Base-by-base conservation (phyloP, 2,888 invertebrate genomes). In the Asteroscopus sphinx region DNA sequence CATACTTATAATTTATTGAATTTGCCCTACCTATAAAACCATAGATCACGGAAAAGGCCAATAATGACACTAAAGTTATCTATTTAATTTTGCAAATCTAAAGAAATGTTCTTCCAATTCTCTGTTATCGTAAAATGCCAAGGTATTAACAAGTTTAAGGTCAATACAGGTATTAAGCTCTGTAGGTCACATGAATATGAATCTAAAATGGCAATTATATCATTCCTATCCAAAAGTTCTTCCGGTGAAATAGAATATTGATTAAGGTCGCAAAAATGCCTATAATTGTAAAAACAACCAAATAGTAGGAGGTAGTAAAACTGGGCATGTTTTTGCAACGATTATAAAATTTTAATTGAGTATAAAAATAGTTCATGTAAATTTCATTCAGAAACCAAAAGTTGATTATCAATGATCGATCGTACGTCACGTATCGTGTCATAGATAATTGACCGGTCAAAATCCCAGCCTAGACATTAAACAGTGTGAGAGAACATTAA, bases 121-220 rank as follows among this genome's bases (percentile, higher is more conserved):
- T 39, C 2, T 40, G 41, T 28, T 30, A 32, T 15, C 1, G 0
- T 12, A 36, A 62, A 67, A 66, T 68, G 62, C 44, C 66, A 68
- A 66, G 66, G 66, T 12, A 9, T 12, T 15, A 12, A 30, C 68
- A 62, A 68, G 68, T 46, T 65, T 67, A 55, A 67, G 61, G 65
- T 16, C 32, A 44, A 48, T 1, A 17, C 11, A 25, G 12, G 15
- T 13, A 35, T 51, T 9, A 32, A 33, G 2, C 8, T 42, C 37
- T 32, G 15, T 66, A 65, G 68, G 68, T 62, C 66, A 62, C 28
- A 47, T 62, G n/a, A 39, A 66, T 66, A 67, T 67, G 37, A 35
- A 65, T 48, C 0, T 6, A 30, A 39, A 59, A 44, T 36, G 1
- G 4, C 28, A 26, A 46, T 66, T 66, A 60, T 7, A 54, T 60